Conservation (phyloP, 2,113 vertebrate genomes). For the Brachionichthys hirsutus region DNA sequence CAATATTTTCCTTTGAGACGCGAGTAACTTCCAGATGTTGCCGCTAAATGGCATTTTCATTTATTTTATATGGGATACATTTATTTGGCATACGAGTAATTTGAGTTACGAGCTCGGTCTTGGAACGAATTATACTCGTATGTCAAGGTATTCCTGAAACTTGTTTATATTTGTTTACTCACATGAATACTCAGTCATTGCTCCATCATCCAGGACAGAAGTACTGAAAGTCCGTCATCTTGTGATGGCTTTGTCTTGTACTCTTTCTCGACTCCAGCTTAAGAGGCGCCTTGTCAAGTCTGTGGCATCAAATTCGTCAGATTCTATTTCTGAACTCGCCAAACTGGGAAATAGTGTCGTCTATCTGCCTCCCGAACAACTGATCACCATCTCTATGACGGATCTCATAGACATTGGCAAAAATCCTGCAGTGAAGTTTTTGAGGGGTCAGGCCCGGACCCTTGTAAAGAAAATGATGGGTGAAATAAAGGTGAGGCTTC, state of each 20-base stretch:
- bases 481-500: slow-evolving; percentile 37
- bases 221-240: not conserved
- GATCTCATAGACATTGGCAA: slow-evolving; percentile 36
- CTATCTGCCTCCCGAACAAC: slow-evolving; percentile 39
- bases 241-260: not conserved
- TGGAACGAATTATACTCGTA: too few species aligned
- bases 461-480: slow-evolving; percentile 52
- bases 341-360: slow-evolving; percentile 38
- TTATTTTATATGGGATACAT: too few species aligned
- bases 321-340: not conserved
- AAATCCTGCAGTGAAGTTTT: slow-evolving; percentile 36
- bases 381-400: slow-evolving; percentile 13
- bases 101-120: too few species aligned
- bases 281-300: slow-evolving; percentile 52
- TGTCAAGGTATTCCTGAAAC: too few species aligned
- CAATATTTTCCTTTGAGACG: too few species aligned
- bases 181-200: too few species aligned
- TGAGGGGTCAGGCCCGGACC: slow-evolving; percentile 27
- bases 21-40: too few species aligned
- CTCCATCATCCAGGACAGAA: too few species aligned
- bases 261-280: slow-evolving; percentile 38
- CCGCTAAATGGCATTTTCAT: too few species aligned
- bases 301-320: slow-evolving; percentile 30
- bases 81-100: too few species aligned
- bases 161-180: too few species aligned